Conservation (phyloP, 1,140 invertebrate genomes). For the Drosophila kepulauana region DNA sequence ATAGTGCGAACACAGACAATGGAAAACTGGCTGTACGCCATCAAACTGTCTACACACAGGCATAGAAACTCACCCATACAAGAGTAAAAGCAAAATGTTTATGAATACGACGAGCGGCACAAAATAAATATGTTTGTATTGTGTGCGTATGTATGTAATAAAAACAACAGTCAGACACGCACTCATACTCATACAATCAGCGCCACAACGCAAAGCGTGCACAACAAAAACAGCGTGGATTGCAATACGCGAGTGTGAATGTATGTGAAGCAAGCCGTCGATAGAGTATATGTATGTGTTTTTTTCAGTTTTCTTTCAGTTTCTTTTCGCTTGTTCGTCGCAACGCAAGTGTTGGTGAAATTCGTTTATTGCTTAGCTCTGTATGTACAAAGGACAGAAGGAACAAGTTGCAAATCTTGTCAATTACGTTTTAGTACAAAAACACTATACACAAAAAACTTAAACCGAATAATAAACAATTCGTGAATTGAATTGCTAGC, state of each 20-base stretch:
- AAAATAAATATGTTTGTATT: constrained; percentile 53
- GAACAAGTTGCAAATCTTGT: constrained; percentile 3
- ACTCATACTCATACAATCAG: constrained; percentile 41
- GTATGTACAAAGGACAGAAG: constrained; percentile 25
- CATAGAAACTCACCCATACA: constrained; percentile 45
- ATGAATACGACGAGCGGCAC: constrained; percentile 46
- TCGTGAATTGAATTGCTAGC: constrained; percentile 2
- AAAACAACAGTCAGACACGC: constrained; percentile 52
- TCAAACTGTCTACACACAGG: constrained; percentile 66
- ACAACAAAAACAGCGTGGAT: constrained; percentile 53
- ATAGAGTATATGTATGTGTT: constrained; percentile 51
- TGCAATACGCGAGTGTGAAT: constrained; percentile 47
- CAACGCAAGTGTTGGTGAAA: constrained; percentile 70
- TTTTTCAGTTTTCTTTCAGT: constrained; percentile 70
- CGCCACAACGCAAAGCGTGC: constrained; percentile 34
- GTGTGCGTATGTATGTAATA: constrained; percentile 30
- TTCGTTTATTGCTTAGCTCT: constrained; percentile 16
- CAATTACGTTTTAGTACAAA: neutral
- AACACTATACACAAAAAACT: neutral
- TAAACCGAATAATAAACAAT: constrained; percentile 1
- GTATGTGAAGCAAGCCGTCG: constrained; percentile 41
- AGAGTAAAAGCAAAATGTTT: constrained; percentile 32
- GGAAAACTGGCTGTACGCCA: constrained; percentile 80
- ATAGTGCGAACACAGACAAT: constrained; percentile 43
- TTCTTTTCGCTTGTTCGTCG: constrained; percentile 67